Evolutionary conservation across 2,797 vertebrate species (phyloP).

Genomic region (Poeciliopsis turneri): DNA sequence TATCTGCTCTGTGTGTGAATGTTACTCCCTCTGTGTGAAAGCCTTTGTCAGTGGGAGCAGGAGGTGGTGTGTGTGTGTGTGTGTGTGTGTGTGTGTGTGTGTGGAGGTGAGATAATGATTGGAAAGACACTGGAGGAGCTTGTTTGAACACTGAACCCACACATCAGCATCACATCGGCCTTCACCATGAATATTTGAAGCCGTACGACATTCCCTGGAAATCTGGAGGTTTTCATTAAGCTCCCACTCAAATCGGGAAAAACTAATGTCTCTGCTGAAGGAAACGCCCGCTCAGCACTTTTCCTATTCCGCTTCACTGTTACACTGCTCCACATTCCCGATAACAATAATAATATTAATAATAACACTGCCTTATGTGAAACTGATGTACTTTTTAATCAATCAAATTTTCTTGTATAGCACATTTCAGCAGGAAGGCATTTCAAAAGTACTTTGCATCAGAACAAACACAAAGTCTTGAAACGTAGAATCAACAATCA

Average conservation of each 20-base stretch:
- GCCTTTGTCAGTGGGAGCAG: slow-evolving; percentile 40
- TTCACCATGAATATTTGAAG: slow-evolving; percentile 77
- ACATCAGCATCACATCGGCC: slow-evolving; percentile 60
- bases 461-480: no score
- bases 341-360: background rate
- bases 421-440: no score
- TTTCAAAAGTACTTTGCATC: no score
- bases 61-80: slow-evolving; percentile 27
- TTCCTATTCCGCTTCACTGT: slow-evolving; percentile 25
- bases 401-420: no score
- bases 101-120: slow-evolving; percentile 42
- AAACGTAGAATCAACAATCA: no score
- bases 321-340: slow-evolving; percentile 40
- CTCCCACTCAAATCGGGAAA: slow-evolving; percentile 59
- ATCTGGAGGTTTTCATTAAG: slow-evolving; percentile 76
- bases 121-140: slow-evolving; percentile 53
- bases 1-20: slow-evolving; percentile 63
- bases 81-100: background rate
- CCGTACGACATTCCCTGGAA: slow-evolving; percentile 70
- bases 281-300: slow-evolving; percentile 74
- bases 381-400: background rate
- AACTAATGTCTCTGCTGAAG: slow-evolving; percentile 73
- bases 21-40: slow-evolving; percentile 56
- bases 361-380: slow-evolving; percentile 15
- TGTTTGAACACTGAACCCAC: slow-evolving; percentile 53